These are phyloP conservation scores for Oplegnathus fasciatus DNA, from an alignment of 2,113 vertebrate genomes.

Conservation along the genomic window DNA sequence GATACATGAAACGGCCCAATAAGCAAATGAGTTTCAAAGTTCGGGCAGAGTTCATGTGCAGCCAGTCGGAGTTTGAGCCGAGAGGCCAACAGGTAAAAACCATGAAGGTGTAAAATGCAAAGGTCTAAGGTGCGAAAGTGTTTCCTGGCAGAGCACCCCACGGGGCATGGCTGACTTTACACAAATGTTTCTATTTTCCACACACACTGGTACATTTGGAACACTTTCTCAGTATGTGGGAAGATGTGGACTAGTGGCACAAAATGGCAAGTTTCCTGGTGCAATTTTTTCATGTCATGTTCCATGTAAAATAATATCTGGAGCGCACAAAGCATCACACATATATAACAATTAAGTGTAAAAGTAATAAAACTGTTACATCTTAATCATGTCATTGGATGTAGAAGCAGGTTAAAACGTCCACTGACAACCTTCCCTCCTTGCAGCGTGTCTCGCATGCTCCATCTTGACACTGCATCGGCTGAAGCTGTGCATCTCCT, in stretches of 20 bases:
- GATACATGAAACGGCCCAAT: conserved; percentile 15
- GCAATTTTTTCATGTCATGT: neutral
- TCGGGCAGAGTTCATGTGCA: conserved; percentile 44
- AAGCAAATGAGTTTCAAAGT: conserved; percentile 40
- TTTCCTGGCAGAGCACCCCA: conserved; percentile 18
- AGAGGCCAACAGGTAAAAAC: conserved; percentile 3
- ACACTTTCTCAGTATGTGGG: neutral
- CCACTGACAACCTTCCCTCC: conserved; percentile 12
- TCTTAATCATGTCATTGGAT: conserved; percentile 1
- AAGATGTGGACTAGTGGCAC: neutral
- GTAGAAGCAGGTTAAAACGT: neutral
- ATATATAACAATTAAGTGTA: neutral
- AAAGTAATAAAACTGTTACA: conserved; percentile 3
- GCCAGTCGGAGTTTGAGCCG: neutral
- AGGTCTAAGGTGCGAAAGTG: conserved; percentile 36
- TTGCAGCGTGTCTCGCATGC: neutral
- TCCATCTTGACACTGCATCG: conserved; percentile 29
- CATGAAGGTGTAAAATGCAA: conserved; percentile 46
- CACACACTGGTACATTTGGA: neutral
- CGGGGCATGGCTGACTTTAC: conserved; percentile 13
- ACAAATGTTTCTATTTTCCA: conserved; percentile 3
- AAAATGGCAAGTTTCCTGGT: neutral
- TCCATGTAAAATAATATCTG: neutral
- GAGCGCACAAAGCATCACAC: neutral
- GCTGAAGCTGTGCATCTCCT: conserved; percentile 33